A percentile compares a stretch with the other conserved stretches of the same genome.
phyloP scores from a whole-genome alignment of 2,113 vertebrate genomes.

The Siniperca chuatsi region DNA sequence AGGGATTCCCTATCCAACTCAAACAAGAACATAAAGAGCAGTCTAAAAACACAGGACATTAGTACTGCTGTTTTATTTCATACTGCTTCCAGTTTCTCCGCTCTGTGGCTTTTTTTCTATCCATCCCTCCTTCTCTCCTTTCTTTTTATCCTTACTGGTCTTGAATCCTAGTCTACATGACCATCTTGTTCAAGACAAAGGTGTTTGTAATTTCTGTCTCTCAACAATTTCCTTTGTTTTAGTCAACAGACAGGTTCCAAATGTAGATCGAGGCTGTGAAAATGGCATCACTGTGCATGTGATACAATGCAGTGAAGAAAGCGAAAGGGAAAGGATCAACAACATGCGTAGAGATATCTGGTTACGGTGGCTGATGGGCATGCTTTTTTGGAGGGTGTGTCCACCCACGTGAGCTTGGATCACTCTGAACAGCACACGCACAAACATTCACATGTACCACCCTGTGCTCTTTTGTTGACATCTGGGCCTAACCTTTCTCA shows the following conservation, averaged over 20 bases:
- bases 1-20: conserved; percentile 44
- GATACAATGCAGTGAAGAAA: neutral
- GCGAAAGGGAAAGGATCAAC: neutral
- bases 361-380: conserved; percentile 42
- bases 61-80: conserved; percentile 12
- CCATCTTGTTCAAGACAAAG: conserved; percentile 25
- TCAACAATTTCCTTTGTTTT: conserved; percentile 10
- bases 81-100: conserved; percentile 11
- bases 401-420: conserved; percentile 20
- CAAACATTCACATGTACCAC: neutral
- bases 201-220: conserved; percentile 37
- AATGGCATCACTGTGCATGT: conserved; percentile 35
- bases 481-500: conserved; percentile 12
- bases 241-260: conserved; percentile 34
- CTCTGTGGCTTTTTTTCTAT: conserved; percentile 15
- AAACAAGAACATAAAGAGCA: conserved; percentile 44
- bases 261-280: conserved; percentile 52
- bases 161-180: conserved; percentile 10
- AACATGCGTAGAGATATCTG: conserved; percentile 14
- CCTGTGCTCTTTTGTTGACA: conserved; percentile 21
- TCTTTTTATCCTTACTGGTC: neutral
- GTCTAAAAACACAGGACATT: conserved; percentile 19
- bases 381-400: conserved; percentile 47
- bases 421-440: neutral
- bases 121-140: neutral